These are phyloP conservation scores for Polyodon spathula DNA, from an alignment of 2,113 vertebrate genomes.

Conservation along the genomic window DNA sequence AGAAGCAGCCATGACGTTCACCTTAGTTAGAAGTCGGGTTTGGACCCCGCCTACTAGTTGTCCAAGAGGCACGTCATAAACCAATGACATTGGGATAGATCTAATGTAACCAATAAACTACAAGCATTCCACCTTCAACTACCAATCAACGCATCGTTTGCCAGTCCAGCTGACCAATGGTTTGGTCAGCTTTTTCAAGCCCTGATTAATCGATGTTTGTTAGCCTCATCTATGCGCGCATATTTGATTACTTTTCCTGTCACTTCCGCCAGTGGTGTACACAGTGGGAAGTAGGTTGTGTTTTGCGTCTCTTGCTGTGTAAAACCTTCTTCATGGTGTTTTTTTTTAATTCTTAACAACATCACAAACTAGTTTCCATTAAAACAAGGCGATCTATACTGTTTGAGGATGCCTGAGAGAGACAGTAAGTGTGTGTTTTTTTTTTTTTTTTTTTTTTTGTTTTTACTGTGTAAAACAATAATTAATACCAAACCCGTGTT, in stretches of 20 bases:
- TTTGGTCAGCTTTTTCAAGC: background rate
- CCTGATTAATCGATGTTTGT: slow-evolving; percentile 2
- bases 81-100: background rate
- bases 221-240: background rate
- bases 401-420: slow-evolving; percentile 59
- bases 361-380: background rate
- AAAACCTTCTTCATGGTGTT: background rate
- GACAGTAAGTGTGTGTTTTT: too few relatives aligned
- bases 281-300: background rate
- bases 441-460: too few relatives aligned
- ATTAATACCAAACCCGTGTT: too few relatives aligned
- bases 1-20: slow-evolving; percentile 52
- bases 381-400: background rate
- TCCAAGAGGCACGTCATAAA: background rate
- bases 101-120: background rate
- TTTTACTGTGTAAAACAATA: too few relatives aligned
- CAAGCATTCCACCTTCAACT: too few relatives aligned
- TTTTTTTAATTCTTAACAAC: background rate
- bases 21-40: background rate
- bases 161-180: background rate
- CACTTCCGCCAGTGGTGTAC: slow-evolving; percentile 15
- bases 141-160: background rate
- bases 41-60: background rate
- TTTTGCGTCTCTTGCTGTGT: background rate
- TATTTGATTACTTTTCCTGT: slow-evolving; percentile 7